Conservation (phyloP, 2,888 invertebrate species). For the Microplitis manilae region DNA sequence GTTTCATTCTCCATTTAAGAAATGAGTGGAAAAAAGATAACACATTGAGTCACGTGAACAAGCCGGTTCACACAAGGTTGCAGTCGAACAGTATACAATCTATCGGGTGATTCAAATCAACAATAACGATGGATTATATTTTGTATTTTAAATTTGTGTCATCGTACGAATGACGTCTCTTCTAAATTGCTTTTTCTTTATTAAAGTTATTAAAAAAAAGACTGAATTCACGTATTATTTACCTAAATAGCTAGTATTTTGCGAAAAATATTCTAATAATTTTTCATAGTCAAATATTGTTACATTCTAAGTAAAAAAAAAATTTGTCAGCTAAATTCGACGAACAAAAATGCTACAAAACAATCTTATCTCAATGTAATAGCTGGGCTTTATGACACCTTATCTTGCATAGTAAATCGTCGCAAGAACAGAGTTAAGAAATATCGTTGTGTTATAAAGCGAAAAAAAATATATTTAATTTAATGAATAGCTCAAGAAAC, state of each 20-base stretch:
- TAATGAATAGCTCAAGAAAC: neutral
- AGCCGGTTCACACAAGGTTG: constrained; percentile 55
- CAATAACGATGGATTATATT: neutral
- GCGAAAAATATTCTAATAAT: too few species aligned
- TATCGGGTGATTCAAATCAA: constrained; percentile 53
- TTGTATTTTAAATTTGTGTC: neutral
- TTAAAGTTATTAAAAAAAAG: neutral
- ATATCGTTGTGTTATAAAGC: neutral
- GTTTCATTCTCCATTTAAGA: constrained; percentile 6
- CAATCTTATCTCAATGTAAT: neutral
- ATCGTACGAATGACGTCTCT: neutral
- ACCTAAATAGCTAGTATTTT: too few species aligned
- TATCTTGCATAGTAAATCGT: neutral
- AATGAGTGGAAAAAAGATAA: constrained; percentile 10
- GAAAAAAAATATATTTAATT: neutral
- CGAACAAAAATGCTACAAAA: neutral
- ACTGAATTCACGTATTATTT: neutral
- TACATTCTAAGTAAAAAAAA: neutral
- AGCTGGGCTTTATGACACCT: neutral
- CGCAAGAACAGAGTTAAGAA: neutral
- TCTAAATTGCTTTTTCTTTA: neutral
- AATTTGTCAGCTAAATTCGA: neutral
- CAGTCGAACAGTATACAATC: constrained; percentile 54
- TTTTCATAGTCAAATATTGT: too few species aligned
- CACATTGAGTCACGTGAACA: constrained; percentile 58